Evolutionary conservation across 2,797 vertebrate genomes (phyloP).

Genomic region (Argya squamiceps): DNA sequence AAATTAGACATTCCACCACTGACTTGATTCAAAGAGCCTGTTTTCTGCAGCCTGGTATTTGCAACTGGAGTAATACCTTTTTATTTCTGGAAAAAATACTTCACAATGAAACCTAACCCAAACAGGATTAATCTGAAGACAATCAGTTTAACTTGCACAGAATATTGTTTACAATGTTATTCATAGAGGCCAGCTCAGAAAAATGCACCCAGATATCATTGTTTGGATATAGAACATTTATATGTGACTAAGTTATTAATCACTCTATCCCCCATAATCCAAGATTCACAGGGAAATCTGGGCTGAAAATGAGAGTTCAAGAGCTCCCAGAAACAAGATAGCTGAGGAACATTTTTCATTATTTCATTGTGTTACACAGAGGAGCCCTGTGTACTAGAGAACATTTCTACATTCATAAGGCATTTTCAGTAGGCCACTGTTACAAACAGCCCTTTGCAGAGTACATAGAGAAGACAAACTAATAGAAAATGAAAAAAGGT

Average conservation of each 20-base stretch:
- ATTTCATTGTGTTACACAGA: background rate
- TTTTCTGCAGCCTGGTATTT: background rate
- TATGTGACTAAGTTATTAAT: background rate
- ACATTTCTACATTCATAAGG: background rate
- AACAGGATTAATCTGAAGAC: conserved; percentile 36
- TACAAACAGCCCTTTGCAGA: background rate
- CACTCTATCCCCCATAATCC: background rate
- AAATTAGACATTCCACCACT: background rate
- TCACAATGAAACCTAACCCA: background rate
- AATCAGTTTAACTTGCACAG: background rate
- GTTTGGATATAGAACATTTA: background rate
- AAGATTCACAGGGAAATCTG: background rate
- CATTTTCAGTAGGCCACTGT: background rate
- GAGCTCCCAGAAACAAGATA: background rate
- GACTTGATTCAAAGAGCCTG: background rate
- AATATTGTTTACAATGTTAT: background rate
- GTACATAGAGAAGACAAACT: background rate
- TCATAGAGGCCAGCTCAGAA: background rate
- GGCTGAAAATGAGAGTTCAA: background rate
- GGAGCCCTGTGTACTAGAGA: background rate
- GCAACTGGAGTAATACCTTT: background rate
- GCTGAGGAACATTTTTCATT: background rate
- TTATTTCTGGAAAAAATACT: background rate
- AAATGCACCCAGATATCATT: background rate
- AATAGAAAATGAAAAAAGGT: background rate